Percentiles rank a stretch among this genome's conserved stretches.
phyloP scores from a whole-genome alignment of 2,888 invertebrate species.

The Hemistola chrysoprasaria region DNA sequence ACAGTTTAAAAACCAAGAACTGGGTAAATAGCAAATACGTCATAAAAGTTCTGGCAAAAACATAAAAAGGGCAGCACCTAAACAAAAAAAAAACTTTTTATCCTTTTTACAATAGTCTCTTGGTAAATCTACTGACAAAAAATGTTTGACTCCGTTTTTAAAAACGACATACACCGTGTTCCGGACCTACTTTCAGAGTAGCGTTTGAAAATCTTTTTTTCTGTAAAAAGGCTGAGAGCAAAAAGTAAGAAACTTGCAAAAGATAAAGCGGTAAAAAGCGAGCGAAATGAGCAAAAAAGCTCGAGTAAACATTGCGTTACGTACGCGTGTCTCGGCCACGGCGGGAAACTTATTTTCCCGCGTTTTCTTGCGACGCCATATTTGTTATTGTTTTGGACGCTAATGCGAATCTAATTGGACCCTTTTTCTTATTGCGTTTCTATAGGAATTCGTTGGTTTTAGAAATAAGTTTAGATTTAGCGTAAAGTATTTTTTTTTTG shows the following conservation, averaged over 20 bases:
- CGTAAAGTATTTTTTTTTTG: too few relatives aligned
- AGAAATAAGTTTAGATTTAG: too few relatives aligned
- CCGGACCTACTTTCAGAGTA: too few relatives aligned
- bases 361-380: slow-evolving; percentile 63
- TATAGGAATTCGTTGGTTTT: slow-evolving; percentile 5
- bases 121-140: background rate
- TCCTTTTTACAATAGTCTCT: too few relatives aligned
- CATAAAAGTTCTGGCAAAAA: too few relatives aligned
- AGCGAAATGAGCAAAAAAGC: slow-evolving; percentile 42
- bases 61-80: too few relatives aligned
- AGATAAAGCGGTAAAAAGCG: slow-evolving; percentile 35
- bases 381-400: slow-evolving; percentile 43
- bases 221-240: slow-evolving; percentile 24
- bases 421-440: slow-evolving; percentile 24
- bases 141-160: too few relatives aligned
- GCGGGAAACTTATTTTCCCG: slow-evolving; percentile 80
- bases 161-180: too few relatives aligned
- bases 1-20: too few relatives aligned
- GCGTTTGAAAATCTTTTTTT: background rate
- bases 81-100: too few relatives aligned
- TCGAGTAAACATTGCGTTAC: slow-evolving; percentile 65
- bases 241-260: slow-evolving; percentile 26
- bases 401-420: slow-evolving; percentile 64
- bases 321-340: slow-evolving; percentile 74
- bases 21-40: too few relatives aligned